Evolutionary conservation across 2,113 vertebrate species (phyloP).

Genomic region (Empidonax traillii): DNA sequence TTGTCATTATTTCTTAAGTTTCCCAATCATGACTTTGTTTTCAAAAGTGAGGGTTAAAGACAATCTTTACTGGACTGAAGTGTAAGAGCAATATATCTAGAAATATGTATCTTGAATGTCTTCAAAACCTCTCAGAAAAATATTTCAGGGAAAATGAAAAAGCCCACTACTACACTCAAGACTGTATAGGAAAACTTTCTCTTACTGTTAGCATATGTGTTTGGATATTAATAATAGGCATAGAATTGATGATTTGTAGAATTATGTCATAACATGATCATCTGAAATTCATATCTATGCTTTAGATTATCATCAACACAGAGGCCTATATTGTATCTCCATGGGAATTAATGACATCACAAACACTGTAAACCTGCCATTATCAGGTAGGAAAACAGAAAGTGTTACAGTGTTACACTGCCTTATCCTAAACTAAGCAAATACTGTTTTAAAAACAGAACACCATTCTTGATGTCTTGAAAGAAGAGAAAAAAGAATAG

Average conservation of each 20-base stretch:
- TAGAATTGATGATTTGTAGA: background rate
- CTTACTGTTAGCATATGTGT: background rate
- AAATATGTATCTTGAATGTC: background rate
- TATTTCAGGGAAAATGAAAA: background rate
- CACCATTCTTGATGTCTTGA: background rate
- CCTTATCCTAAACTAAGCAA: background rate
- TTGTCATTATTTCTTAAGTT: background rate
- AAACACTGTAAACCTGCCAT: background rate
- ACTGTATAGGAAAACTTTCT: background rate
- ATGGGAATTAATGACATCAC: background rate
- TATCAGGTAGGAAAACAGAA: background rate
- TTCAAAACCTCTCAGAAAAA: background rate
- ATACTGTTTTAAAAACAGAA: background rate
- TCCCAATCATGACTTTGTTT: background rate
- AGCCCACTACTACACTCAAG: background rate
- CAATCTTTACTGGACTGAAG: background rate
- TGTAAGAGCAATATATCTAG: background rate
- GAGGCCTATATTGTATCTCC: background rate
- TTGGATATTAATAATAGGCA: background rate
- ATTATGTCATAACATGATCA: background rate
- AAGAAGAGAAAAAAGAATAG: background rate
- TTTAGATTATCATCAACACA: background rate
- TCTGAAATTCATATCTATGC: background rate
- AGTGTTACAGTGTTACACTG: background rate
- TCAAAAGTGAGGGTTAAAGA: background rate